These are phyloP conservation scores for Cheiracanthium punctorium DNA, from an alignment of 2,888 invertebrate genomes.

Conservation along the genomic window DNA sequence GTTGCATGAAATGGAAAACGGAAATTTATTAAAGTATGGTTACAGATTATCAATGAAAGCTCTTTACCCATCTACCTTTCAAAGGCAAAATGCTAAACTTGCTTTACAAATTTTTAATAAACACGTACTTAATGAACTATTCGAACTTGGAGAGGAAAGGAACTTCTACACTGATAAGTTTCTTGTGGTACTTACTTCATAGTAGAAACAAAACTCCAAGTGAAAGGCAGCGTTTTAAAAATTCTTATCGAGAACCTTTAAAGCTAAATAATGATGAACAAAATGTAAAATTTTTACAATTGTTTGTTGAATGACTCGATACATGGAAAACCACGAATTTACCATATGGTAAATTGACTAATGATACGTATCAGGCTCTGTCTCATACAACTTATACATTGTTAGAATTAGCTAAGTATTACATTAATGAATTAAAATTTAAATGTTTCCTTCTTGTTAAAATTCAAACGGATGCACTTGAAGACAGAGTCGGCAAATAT, in stretches of 20 bases:
- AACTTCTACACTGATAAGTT: neutral
- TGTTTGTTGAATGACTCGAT: constrained; percentile 3
- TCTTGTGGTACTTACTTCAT: neutral
- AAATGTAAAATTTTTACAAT: neutral
- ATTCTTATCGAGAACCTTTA: neutral
- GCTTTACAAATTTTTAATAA: neutral
- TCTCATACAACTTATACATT: neutral
- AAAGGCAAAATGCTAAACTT: constrained; percentile 2
- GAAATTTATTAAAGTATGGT: neutral
- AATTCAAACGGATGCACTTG: neutral
- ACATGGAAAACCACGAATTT: neutral
- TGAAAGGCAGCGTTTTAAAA: neutral
- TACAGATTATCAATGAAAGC: neutral
- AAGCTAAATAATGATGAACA: neutral
- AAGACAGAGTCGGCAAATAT: neutral
- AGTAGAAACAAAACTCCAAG: constrained; percentile 10
- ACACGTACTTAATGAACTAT: neutral
- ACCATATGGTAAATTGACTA: neutral
- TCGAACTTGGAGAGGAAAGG: neutral
- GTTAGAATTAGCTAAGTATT: neutral
- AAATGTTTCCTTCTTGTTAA: neutral
- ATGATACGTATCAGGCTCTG: neutral
- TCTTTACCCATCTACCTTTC: neutral
- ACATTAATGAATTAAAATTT: neutral
- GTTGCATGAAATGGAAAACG: neutral